Conservation (phyloP, 1,140 invertebrate species). For the Bombus haemorrhoidalis region DNA sequence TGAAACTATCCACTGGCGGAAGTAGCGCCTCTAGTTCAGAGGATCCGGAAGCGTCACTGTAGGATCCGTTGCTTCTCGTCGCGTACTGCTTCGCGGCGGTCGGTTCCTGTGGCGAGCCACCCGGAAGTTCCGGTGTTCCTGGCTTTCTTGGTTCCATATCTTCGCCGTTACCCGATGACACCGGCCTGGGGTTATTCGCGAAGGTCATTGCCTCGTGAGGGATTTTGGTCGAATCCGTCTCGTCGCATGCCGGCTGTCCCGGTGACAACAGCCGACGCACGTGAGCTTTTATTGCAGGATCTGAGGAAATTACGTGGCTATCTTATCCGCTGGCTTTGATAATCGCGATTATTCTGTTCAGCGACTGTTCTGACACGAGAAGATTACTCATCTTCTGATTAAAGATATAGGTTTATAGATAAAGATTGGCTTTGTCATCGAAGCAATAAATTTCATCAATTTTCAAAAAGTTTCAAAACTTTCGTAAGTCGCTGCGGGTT, state of each 20-base stretch:
- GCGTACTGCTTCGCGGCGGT: constrained; percentile 60
- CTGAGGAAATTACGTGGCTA: constrained; percentile 80
- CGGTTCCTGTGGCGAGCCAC: constrained; percentile 66
- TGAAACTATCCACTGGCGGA: constrained; percentile 81
- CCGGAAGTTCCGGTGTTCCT: constrained; percentile 68
- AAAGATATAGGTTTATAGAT: too few species aligned
- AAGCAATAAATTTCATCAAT: too few species aligned
- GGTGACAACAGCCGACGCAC: constrained; percentile 89
- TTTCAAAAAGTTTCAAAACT: too few species aligned
- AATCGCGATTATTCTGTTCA: constrained; percentile 1
- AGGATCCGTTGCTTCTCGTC: constrained; percentile 81
- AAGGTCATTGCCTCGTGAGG: constrained; percentile 33
- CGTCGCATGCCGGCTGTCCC: constrained; percentile 77
- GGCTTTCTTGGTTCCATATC: constrained; percentile 66
- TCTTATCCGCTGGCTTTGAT: constrained; percentile 21
- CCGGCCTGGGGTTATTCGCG: constrained; percentile 61
- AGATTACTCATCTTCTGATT: too few species aligned
- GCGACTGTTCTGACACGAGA: not conserved
- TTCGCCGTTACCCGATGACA: constrained; percentile 70
- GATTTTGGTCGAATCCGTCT: constrained; percentile 57
- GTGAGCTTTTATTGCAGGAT: constrained; percentile 92
- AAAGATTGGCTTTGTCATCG: too few species aligned
- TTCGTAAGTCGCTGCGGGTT: too few species aligned
- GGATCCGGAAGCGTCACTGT: constrained; percentile 79
- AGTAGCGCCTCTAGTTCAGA: constrained; percentile 81